Conservation (phyloP, 2,797 vertebrate species). For the Sebastes kiyomatsui region DNA sequence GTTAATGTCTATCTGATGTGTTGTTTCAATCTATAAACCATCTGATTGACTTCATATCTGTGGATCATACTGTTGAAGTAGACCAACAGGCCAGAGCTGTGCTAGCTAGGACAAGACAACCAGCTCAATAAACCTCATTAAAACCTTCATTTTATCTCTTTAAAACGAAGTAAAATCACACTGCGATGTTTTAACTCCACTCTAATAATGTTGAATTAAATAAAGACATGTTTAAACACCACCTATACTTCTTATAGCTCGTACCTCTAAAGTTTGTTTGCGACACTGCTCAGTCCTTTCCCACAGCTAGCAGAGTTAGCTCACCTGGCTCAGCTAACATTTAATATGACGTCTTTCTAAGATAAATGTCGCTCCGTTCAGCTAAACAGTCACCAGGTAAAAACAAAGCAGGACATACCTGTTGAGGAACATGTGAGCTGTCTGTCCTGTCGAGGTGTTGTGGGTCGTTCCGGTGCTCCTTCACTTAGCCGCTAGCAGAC, state of each 20-base stretch:
- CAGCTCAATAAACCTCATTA: constrained; percentile 26
- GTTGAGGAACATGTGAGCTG: not conserved
- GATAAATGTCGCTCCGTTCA: not conserved
- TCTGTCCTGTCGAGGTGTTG: constrained; percentile 26
- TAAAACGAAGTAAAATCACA: too few species aligned
- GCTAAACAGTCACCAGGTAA: not conserved
- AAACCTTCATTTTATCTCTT: too few species aligned
- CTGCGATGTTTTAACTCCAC: not conserved
- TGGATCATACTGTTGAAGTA: not conserved
- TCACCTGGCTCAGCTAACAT: constrained; percentile 54
- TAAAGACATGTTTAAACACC: not conserved
- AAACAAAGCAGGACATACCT: constrained; percentile 22
- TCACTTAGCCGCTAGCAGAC: constrained; percentile 65
- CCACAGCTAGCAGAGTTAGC: constrained; percentile 63
- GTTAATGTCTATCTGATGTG: too few species aligned
- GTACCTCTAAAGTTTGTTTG: constrained; percentile 67
- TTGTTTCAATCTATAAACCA: not conserved
- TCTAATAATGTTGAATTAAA: accelerated
- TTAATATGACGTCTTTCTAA: not conserved
- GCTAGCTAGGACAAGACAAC: constrained; percentile 31
- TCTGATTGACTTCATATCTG: not conserved
- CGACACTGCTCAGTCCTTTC: constrained; percentile 62
- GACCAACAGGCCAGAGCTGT: constrained; percentile 52
- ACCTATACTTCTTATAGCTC: constrained; percentile 5
- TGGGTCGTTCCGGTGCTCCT: constrained; percentile 58